Percentiles rank a stretch among this genome's conserved stretches.
Conservation (phyloP, 2,113 vertebrate species). For the Grantiella picta region DNA sequence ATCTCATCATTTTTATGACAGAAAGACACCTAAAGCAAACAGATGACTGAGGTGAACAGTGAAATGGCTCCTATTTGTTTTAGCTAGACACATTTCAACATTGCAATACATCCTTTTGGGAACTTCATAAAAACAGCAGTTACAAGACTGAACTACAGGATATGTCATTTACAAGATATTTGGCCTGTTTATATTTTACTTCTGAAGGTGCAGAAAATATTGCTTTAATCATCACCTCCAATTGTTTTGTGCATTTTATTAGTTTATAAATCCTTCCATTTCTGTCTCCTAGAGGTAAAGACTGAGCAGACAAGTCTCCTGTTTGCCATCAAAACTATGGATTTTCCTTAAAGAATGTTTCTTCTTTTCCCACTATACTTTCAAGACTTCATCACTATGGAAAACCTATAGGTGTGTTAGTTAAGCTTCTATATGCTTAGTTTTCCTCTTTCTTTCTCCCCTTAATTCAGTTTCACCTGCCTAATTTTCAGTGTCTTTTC, state of each 20-base stretch:
- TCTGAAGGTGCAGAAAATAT: background rate
- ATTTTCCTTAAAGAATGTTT: background rate
- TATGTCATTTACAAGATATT: background rate
- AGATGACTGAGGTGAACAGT: background rate
- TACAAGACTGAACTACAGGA: background rate
- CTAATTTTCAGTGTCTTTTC: background rate
- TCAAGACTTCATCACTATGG: background rate
- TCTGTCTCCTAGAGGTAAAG: background rate
- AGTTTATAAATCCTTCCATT: background rate
- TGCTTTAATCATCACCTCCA: background rate
- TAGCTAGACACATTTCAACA: background rate
- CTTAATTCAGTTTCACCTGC: background rate
- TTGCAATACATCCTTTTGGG: background rate
- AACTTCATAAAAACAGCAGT: background rate
- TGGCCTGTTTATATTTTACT: background rate
- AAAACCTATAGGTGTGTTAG: background rate
- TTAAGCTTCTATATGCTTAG: background rate
- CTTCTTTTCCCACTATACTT: background rate
- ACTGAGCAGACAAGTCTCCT: background rate
- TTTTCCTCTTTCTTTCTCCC: background rate
- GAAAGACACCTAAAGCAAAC: background rate
- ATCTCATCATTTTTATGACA: background rate
- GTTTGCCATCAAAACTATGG: background rate
- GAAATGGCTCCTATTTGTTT: background rate
- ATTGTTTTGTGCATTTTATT: background rate